Evolutionary conservation across 2,797 vertebrate genomes (phyloP), one percentile per base, ranked within the genome.

Genomic region (Megalops cyprinoides): DNA sequence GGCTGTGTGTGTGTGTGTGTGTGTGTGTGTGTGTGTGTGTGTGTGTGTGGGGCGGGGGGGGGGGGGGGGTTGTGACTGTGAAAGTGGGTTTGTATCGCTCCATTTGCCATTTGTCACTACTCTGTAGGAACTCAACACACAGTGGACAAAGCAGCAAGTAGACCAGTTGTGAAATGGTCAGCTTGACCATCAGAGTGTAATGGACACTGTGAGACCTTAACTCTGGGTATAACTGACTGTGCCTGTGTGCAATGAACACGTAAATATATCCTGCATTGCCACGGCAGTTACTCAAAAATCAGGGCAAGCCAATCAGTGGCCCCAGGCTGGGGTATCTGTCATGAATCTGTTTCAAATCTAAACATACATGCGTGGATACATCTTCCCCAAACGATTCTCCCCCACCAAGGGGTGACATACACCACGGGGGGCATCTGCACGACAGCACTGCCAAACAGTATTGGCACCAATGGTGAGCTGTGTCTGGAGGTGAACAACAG

Each of bases 1-100:
- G 62, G 28, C n/a, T 49, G 25, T 46, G 42, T 48, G 28, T 79
- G 80, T 76, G 1, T 46, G 49, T 58, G n/a, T 74, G 80, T 69
- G 71, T 51, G 44, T 65, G 55, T 71, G 6, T 82, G 62, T 58
- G 25, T 51, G 25, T 51, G 51, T 74, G 49, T 58, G 75, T 42
- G 74, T 34, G n/a, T 75, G 44, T 51, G 49, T 31, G 48, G n/a
- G n/a, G n/a, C n/a, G n/a, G n/a, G n/a, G n/a, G n/a, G n/a, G n/a
- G n/a, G n/a, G n/a, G n/a, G n/a, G n/a, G n/a, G n/a, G n/a, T n/a
- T n/a, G n/a, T n/a, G n/a, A n/a, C n/a, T n/a, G n/a, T n/a, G n/a
- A n/a, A n/a, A n/a, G n/a, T n/a, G n/a, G n/a, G n/a, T n/a, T n/a
- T n/a, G n/a, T n/a, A n/a, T n/a, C n/a, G n/a, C n/a, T n/a, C n/a